A percentile compares a stretch with the other conserved stretches of the same genome.
Conservation (phyloP, 2,113 vertebrate species). For the Pygoscelis adeliae region DNA sequence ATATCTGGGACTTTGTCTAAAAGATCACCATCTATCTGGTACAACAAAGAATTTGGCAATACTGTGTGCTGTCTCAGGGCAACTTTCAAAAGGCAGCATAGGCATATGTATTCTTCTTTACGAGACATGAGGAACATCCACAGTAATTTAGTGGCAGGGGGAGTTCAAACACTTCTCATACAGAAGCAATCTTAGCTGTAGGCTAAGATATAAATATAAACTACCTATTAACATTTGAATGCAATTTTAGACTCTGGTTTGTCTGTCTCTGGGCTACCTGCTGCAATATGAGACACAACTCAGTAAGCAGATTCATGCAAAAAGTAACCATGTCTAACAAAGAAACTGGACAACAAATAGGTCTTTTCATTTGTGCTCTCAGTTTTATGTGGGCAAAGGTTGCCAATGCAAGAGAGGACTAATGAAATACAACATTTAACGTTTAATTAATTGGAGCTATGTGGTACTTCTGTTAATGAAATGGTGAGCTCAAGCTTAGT, state of each 20-base stretch:
- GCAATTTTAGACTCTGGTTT: not conserved
- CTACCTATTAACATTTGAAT: not conserved
- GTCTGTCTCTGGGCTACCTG: not conserved
- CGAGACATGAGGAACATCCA: not conserved
- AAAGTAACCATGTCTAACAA: not conserved
- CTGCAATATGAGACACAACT: not conserved
- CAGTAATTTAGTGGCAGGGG: not conserved
- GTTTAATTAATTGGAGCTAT: not conserved
- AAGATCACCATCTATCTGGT: not conserved
- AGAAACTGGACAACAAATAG: not conserved
- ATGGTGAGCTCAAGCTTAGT: not conserved
- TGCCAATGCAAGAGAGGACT: not conserved
- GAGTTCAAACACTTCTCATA: not conserved
- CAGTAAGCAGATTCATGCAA: not conserved
- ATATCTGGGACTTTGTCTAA: not conserved
- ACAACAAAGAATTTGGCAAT: not conserved
- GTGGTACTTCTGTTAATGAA: not conserved
- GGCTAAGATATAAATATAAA: not conserved
- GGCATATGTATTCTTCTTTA: not conserved
- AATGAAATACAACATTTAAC: not conserved
- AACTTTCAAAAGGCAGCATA: not conserved
- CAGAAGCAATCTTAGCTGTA: not conserved
- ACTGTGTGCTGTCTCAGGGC: not conserved
- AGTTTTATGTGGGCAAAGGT: not conserved
- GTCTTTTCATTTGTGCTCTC: not conserved